Evolutionary conservation across 2,113 vertebrate species (phyloP).

Genomic region (Rutilus rutilus): DNA sequence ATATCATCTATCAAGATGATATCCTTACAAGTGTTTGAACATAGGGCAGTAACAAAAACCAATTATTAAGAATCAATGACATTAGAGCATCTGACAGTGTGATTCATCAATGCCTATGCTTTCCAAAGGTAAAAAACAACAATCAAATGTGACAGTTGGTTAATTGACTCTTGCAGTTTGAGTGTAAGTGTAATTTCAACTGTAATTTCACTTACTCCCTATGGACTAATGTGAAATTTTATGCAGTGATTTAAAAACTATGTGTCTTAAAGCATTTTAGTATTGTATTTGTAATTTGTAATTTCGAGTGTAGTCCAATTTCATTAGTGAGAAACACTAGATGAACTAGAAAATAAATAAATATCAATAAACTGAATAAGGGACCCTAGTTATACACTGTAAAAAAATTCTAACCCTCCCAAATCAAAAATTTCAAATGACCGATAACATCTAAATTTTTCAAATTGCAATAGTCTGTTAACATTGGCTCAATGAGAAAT

Average conservation of each 20-base stretch:
- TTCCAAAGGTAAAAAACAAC: background rate
- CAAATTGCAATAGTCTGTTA: too few species aligned
- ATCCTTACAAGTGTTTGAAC: background rate
- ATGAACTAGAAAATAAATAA: background rate
- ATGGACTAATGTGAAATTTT: background rate
- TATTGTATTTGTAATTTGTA: background rate
- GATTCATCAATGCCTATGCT: background rate
- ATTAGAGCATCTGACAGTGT: background rate
- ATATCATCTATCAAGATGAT: background rate
- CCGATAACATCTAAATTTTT: too few species aligned
- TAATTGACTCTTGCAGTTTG: background rate
- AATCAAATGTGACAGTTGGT: conserved; percentile 11
- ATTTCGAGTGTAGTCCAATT: too few species aligned
- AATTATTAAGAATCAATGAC: conserved; percentile 1
- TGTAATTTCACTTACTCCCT: too few species aligned
- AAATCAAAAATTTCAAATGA: too few species aligned
- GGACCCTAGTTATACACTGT: background rate
- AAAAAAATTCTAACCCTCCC: too few species aligned
- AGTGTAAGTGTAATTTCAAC: too few species aligned
- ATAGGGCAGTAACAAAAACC: background rate
- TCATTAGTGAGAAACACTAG: too few species aligned
- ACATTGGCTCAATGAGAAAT: too few species aligned
- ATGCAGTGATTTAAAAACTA: background rate
- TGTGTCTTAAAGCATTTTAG: background rate
- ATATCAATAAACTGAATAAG: too few species aligned